phyloP scores from a whole-genome alignment of 2,888 invertebrate species.

The Lepetodrilus schrolli region DNA sequence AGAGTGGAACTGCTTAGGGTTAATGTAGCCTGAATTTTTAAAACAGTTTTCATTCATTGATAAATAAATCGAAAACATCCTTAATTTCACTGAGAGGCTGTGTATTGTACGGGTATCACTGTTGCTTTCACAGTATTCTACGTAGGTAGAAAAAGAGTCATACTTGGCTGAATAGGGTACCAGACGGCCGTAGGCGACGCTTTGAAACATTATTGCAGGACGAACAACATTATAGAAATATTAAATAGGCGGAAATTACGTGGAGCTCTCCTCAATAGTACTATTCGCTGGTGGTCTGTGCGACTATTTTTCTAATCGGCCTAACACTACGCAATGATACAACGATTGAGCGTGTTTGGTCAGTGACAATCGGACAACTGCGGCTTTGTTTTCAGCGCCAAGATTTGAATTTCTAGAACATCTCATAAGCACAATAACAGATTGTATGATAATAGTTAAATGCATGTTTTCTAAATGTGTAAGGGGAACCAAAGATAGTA shows the following conservation, averaged over 20 bases:
- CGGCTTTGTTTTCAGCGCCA: background rate
- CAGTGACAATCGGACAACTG: too few species aligned
- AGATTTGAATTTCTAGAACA: too few species aligned
- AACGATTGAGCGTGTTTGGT: too few species aligned
- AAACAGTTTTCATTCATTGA: background rate
- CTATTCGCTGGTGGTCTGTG: background rate
- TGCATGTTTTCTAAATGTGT: too few species aligned
- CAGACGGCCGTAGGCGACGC: background rate
- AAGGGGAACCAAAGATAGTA: too few species aligned
- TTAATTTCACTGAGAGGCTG: background rate
- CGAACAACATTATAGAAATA: slow-evolving; percentile 1
- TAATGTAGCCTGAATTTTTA: background rate
- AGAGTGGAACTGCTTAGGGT: background rate
- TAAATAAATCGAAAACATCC: background rate
- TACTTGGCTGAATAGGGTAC: background rate
- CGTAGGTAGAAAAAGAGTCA: background rate
- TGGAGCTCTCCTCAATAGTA: background rate
- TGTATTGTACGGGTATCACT: background rate
- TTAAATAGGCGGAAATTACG: slow-evolving; percentile 14
- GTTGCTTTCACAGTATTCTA: background rate
- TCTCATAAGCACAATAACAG: too few species aligned
- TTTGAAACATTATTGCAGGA: slow-evolving; percentile 2
- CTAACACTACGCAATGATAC: background rate
- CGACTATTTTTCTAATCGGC: slow-evolving; percentile 3
- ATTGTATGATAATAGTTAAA: too few species aligned